These are phyloP conservation scores for Steinernema scapterisci DNA, from an alignment of 2,888 invertebrate genomes.

Conservation along the genomic window DNA sequence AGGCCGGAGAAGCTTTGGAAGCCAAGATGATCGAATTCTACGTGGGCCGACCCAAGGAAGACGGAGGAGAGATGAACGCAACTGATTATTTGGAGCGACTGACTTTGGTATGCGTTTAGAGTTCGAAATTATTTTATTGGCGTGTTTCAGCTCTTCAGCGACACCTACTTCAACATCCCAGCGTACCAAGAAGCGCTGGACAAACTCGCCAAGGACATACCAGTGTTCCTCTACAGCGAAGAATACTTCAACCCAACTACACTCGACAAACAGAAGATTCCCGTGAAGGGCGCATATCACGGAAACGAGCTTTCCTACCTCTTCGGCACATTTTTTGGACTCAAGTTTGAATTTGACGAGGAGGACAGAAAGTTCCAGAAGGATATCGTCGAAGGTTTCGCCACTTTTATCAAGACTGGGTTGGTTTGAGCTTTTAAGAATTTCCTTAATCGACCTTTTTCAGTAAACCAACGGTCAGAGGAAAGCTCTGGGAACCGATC, in stretches of 20 bases:
- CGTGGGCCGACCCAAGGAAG: conserved; percentile 38
- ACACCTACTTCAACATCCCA: conserved; percentile 42
- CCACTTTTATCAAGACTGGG: conserved; percentile 38
- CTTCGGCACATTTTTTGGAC: conserved; percentile 36
- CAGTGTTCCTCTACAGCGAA: conserved; percentile 38
- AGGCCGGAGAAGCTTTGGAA: conserved; percentile 33
- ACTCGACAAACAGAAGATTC: too few relatives aligned
- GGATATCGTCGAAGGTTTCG: conserved; percentile 32
- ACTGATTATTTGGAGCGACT: conserved; percentile 31
- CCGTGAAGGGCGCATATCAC: background rate
- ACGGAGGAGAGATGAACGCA: conserved; percentile 12
- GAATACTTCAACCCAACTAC: background rate
- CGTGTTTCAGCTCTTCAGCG: conserved; percentile 37
- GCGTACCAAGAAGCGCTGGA: conserved; percentile 39
- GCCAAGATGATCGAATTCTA: conserved; percentile 38
- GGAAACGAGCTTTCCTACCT: conserved; percentile 35
- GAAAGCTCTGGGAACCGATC: background rate
- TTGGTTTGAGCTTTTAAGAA: background rate
- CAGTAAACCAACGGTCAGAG: background rate
- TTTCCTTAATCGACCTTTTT: background rate
- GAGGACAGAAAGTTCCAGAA: conserved; percentile 38
- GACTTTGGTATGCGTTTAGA: conserved; percentile 21
- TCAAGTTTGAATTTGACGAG: conserved; percentile 36
- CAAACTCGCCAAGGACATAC: conserved; percentile 38
- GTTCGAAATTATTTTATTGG: background rate